These are phyloP conservation scores for Sitophilus oryzae DNA, from an alignment of 1,140 invertebrate species.

Conservation along the genomic window DNA sequence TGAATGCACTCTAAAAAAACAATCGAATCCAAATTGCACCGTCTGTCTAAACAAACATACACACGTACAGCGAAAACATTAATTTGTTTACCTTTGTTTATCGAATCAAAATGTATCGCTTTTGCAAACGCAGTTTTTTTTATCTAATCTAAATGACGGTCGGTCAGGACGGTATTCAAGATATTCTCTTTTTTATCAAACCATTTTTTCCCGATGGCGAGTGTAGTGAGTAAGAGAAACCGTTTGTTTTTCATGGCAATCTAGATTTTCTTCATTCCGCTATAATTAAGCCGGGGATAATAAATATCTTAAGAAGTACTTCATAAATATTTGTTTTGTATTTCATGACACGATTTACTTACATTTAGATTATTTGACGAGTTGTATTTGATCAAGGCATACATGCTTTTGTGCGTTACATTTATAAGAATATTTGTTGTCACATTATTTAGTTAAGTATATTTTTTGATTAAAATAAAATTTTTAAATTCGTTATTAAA, in stretches of 20 bases:
- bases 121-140: background rate
- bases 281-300: background rate
- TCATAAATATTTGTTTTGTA: too few relatives aligned
- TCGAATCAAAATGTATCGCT: background rate
- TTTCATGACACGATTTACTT: too few relatives aligned
- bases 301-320: too few relatives aligned
- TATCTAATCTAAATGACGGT: background rate
- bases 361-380: too few relatives aligned
- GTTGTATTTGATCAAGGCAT: too few relatives aligned
- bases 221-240: background rate
- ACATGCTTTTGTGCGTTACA: too few relatives aligned
- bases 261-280: background rate
- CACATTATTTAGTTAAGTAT: too few relatives aligned
- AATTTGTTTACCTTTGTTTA: background rate
- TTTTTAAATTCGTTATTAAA: too few relatives aligned
- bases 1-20: background rate
- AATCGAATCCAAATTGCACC: background rate
- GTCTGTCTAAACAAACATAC: background rate
- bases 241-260: background rate
- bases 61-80: background rate
- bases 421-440: too few relatives aligned
- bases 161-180: background rate
- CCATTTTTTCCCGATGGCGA: background rate
- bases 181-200: background rate
- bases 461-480: too few relatives aligned